Evolutionary conservation across 2,113 vertebrate genomes (phyloP).

Genomic region (Helogale parvula): DNA sequence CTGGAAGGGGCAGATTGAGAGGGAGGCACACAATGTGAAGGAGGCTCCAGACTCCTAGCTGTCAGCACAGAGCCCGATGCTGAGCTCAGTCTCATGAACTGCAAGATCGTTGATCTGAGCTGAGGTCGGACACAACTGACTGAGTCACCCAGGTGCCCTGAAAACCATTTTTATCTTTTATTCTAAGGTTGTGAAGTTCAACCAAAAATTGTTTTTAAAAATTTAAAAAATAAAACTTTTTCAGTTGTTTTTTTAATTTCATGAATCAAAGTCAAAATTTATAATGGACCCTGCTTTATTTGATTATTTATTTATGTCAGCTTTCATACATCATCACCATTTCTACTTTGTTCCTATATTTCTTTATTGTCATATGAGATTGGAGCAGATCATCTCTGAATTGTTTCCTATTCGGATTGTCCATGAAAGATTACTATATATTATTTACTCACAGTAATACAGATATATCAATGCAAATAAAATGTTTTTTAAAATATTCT

Average conservation of each 20-base stretch:
- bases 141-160: no score
- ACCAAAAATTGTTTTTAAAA: neutral
- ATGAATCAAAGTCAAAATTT: neutral
- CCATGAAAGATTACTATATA: neutral
- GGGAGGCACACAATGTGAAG: no score
- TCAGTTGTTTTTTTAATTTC: neutral
- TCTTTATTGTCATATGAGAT: neutral
- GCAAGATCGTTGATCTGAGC: no score
- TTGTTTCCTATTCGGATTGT: neutral
- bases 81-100: no score
- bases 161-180: neutral
- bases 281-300: neutral
- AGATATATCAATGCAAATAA: neutral
- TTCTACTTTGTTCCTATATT: neutral
- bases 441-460: neutral
- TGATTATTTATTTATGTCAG: neutral
- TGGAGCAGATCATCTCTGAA: neutral
- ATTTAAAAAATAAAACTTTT: neutral
- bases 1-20: no score
- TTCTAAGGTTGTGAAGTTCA: neutral
- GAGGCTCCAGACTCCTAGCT: no score
- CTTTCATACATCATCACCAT: neutral
- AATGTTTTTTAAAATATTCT: neutral
- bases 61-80: no score
- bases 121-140: no score